Evolutionary conservation across 2,113 vertebrate species (phyloP).

Genomic region (Piprites chloris): DNA sequence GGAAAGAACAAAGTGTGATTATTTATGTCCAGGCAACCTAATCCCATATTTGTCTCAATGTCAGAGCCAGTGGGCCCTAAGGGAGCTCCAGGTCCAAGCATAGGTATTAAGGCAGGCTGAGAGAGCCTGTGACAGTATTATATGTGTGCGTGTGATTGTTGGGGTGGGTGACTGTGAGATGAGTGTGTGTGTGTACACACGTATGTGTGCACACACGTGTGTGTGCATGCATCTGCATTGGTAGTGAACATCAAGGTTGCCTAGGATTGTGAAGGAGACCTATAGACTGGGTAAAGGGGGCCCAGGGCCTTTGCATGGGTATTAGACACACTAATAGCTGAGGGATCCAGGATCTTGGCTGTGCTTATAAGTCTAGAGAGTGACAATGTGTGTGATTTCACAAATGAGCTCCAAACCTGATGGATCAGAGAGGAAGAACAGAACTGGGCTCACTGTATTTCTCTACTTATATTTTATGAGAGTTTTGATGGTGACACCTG

Average conservation of each 20-base stretch:
- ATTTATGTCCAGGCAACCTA: neutral
- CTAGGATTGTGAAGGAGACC: neutral
- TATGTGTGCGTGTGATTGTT: neutral
- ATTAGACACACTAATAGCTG: neutral
- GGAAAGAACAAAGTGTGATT: neutral
- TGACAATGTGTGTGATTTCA: neutral
- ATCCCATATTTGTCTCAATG: rapidly evolving
- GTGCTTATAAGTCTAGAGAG: neutral
- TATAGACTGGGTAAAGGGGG: neutral
- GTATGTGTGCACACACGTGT: too few relatives aligned
- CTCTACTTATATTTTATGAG: neutral
- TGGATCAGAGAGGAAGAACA: neutral
- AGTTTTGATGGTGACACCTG: neutral
- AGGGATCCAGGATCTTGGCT: neutral
- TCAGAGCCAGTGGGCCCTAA: neutral
- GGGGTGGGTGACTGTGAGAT: neutral
- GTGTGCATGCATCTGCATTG: neutral
- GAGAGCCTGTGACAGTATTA: neutral
- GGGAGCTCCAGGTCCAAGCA: neutral
- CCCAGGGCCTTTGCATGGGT: neutral
- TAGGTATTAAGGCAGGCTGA: neutral
- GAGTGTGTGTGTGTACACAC: too few relatives aligned
- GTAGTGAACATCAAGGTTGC: neutral
- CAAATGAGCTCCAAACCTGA: neutral
- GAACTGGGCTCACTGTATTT: neutral